phyloP scores from a whole-genome alignment of 1,140 invertebrate species.

The Sminthurides bifidus region DNA sequence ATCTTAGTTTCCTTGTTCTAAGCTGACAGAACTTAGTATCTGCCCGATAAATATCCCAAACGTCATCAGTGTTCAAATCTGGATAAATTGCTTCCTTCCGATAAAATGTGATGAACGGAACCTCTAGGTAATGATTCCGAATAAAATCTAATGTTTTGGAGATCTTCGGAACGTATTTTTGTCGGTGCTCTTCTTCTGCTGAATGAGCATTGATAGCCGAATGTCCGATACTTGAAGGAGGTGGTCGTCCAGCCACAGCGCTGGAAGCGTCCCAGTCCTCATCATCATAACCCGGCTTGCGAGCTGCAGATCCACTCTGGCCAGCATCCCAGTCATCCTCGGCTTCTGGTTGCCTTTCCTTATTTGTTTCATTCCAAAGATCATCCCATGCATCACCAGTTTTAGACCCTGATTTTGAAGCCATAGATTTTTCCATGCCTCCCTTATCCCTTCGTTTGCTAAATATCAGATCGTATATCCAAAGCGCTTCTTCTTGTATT shows the following conservation, averaged over 20 bases:
- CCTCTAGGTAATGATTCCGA: slow-evolving; percentile 85
- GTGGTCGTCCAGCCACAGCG: background rate
- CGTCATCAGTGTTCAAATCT: slow-evolving; percentile 84
- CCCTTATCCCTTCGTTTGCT: slow-evolving; percentile 35
- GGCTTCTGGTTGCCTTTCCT: slow-evolving; percentile 6
- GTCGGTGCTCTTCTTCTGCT: slow-evolving; percentile 1
- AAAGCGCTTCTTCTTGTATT: slow-evolving; percentile 86
- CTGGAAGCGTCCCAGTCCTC: slow-evolving; percentile 13
- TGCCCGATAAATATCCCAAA: slow-evolving; percentile 94
- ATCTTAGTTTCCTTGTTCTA: slow-evolving; percentile 68
- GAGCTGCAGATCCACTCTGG: background rate
- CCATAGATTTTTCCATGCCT: no score
- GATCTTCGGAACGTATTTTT: slow-evolving; percentile 69
- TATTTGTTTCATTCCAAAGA: background rate
- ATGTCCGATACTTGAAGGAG: slow-evolving; percentile 38
- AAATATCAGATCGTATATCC: slow-evolving; percentile 95
- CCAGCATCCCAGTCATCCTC: slow-evolving; percentile 12
- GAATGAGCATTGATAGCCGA: background rate
- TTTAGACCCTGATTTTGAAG: background rate
- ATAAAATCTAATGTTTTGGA: slow-evolving; percentile 91
- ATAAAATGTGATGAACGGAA: slow-evolving; percentile 98
- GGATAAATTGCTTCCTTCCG: slow-evolving; percentile 95
- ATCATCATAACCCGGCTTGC: background rate
- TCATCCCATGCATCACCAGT: slow-evolving; percentile 17
- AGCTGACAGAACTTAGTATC: slow-evolving; percentile 93